A percentile compares a stretch with the other conserved stretches of the same genome.
Evolutionary conservation across 2,113 vertebrate species (phyloP).

Genomic region (Camelus dromedarius): DNA sequence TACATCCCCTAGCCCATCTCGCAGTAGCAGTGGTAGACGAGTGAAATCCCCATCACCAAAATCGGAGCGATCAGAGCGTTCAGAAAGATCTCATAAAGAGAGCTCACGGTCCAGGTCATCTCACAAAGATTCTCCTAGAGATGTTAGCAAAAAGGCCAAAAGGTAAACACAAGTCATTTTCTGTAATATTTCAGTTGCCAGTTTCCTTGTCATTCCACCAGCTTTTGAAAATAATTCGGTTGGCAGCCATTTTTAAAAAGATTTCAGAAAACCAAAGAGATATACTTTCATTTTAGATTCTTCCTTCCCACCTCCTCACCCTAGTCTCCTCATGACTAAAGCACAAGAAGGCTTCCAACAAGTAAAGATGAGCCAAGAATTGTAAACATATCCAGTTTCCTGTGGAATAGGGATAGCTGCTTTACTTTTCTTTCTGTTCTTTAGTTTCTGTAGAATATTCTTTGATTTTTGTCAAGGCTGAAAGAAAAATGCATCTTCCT

Average conservation of each 20-base stretch:
- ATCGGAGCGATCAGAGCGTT: constrained; percentile 94
- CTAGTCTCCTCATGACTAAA: constrained; percentile 10
- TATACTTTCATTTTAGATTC: constrained; percentile 55
- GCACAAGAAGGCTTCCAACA: constrained; percentile 21
- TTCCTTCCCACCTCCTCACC: not conserved
- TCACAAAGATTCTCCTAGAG: constrained; percentile 97
- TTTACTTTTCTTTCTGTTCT: constrained; percentile 56
- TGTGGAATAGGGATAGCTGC: not conserved
- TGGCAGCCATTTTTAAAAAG: constrained; percentile 41
- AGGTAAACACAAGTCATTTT: constrained; percentile 87
- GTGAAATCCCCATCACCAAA: constrained; percentile 96
- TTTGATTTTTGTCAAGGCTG: constrained; percentile 53
- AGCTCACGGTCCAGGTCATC: constrained; percentile 92
- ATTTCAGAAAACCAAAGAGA: constrained; percentile 53
- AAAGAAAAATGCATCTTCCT: not conserved
- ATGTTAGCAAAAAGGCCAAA: constrained; percentile 96
- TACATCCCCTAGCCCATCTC: constrained; percentile 94
- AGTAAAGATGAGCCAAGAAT: constrained; percentile 54
- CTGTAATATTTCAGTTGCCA: constrained; percentile 32
- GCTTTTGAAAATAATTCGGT: constrained; percentile 56
- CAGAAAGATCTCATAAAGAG: constrained; percentile 97
- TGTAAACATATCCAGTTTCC: not conserved
- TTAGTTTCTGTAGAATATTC: constrained; percentile 49
- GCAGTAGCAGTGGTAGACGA: constrained; percentile 92
- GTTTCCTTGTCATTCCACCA: constrained; percentile 43